Base-by-base conservation (phyloP, 2,113 vertebrate species). In the Stercorarius parasiticus region DNA sequence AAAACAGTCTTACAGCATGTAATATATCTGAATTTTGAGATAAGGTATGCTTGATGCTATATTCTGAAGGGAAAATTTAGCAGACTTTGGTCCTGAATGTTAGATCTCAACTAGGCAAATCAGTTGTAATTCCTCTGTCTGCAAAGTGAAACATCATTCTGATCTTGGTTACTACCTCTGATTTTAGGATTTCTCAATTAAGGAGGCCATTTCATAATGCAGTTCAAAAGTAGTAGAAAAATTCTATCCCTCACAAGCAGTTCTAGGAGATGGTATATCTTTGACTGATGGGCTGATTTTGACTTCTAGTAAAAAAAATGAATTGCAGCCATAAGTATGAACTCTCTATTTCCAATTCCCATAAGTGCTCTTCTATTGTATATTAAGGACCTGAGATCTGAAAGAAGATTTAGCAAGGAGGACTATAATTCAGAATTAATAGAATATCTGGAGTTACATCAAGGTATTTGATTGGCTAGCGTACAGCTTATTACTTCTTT, bases 401-500 rank as follows among this genome's bases (percentile, higher is more conserved):
- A 88, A 93, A 86, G 47, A 89, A 78, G 61, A 74, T 95, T 76
- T 82, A 69, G 66, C 40, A 64, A 40, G 29, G 61, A 86, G n/a
- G 15, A n/a, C 62, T 65, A 36, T 95, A 89, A 89, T 91, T 96
- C 88, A 93, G 53, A 92, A 95, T 91, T 92, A 95, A 89, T 86
- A 89, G 83, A 76, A 61, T 95, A 91, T 76, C 58, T 74, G 66
- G 77, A 79, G 53, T 87, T 89, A 72, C 38, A 70, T 56, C 43
- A 66, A 52, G 38, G n/a, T 72, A 32, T 85, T 82, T 82, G 72
- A 88, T 92, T 96, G 94, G 86, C 86, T 76, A 45, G 27, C 56
- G 43, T 72, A 61, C 59, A 84, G 47, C 34, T 82, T 72, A 66
- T 93, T 91, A n/a, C 30, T 93, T 65, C 40, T 53, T 77, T 38